Evolutionary conservation across 1,140 invertebrate genomes (phyloP).

Genomic region (Proctacanthus coquilletti): DNA sequence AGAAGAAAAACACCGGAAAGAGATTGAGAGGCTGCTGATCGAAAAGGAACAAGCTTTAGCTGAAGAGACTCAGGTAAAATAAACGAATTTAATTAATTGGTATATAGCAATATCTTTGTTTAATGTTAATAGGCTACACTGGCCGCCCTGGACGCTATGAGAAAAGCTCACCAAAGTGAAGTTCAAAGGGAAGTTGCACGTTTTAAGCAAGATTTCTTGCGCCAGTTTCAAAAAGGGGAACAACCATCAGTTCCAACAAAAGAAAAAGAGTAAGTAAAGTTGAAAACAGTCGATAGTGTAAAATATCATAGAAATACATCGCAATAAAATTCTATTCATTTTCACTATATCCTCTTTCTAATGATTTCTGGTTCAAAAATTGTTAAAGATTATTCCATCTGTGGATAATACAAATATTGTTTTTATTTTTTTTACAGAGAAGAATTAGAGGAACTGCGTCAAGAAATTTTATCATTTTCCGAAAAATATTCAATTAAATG

Average conservation of each 20-base stretch:
- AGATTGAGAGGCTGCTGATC: constrained; percentile 35
- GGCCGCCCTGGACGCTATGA: constrained; percentile 77
- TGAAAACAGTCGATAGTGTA: background rate
- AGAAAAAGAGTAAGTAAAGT: constrained; percentile 15
- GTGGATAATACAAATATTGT: background rate
- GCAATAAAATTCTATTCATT: background rate
- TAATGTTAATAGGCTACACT: constrained; percentile 38
- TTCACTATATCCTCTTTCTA: too few relatives aligned
- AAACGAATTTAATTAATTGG: too few relatives aligned
- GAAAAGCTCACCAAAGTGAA: constrained; percentile 83
- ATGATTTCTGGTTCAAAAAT: too few relatives aligned
- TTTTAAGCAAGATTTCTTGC: constrained; percentile 73
- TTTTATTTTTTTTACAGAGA: constrained; percentile 36
- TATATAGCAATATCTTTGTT: too few relatives aligned
- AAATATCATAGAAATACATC: constrained; percentile 9
- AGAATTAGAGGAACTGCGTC: constrained; percentile 69
- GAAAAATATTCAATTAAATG: constrained; percentile 86
- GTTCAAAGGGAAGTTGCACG: constrained; percentile 73
- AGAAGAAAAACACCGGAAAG: constrained; percentile 67
- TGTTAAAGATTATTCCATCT: too few relatives aligned
- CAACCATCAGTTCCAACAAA: constrained; percentile 18
- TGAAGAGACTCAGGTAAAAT: constrained; percentile 64
- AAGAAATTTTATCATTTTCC: constrained; percentile 72
- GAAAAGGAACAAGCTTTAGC: constrained; percentile 80
- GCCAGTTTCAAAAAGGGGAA: constrained; percentile 44